These are phyloP conservation scores for Epinotia bilunana DNA, from an alignment of 2,888 invertebrate species.

Conservation along the genomic window DNA sequence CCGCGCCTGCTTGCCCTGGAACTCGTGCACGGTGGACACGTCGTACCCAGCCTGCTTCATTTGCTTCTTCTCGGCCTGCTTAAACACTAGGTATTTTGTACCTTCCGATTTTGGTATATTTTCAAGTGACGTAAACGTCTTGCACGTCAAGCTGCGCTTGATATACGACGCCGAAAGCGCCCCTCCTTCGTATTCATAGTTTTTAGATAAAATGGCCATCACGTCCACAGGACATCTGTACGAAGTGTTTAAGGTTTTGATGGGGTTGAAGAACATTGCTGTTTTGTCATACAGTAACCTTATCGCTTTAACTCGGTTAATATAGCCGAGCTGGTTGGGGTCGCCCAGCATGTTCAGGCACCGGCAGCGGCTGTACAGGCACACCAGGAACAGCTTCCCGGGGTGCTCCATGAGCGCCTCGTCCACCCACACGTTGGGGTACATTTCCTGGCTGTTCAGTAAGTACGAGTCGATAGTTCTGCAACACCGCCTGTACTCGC, in stretches of 20 bases:
- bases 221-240: constrained; percentile 41
- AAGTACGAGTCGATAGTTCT: constrained; percentile 38
- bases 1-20: constrained; percentile 31
- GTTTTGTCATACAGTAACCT: constrained; percentile 17
- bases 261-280: constrained; percentile 18
- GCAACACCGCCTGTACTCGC: constrained; percentile 15
- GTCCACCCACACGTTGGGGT: constrained; percentile 33
- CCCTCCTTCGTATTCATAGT: constrained; percentile 29
- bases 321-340: constrained; percentile 40
- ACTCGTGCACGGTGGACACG: constrained; percentile 42
- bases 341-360: constrained; percentile 31
- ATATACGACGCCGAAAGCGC: constrained; percentile 25
- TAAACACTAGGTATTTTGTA: constrained; percentile 41
- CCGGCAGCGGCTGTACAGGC: constrained; percentile 27
- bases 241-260: constrained; percentile 21
- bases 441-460: constrained; percentile 7
- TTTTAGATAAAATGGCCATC: constrained; percentile 22
- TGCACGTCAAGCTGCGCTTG: constrained; percentile 28
- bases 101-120: constrained; percentile 13
- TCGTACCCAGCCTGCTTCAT: constrained; percentile 36
- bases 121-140: constrained; percentile 7
- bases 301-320: constrained; percentile 28
- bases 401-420: constrained; percentile 43
- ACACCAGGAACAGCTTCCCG: constrained; percentile 40
- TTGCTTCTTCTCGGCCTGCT: constrained; percentile 35